Conservation (phyloP, 2,113 vertebrate species). For the Mionectes macconnelli region DNA sequence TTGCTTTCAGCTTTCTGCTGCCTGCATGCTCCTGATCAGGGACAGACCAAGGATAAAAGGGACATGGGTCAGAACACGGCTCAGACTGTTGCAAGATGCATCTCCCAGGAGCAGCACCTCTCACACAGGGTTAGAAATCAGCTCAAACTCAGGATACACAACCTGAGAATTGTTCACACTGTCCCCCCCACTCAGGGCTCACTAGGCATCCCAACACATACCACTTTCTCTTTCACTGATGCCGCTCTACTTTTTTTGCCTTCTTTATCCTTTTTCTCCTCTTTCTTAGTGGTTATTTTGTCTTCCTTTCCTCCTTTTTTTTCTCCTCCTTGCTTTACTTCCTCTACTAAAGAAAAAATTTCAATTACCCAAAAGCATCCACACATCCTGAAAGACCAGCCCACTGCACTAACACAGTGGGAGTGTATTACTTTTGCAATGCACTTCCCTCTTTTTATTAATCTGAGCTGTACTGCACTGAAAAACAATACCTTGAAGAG, state of each 20-base stretch:
- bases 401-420: neutral
- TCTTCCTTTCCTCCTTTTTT: constrained; percentile 66
- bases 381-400: neutral
- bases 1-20: constrained; percentile 72
- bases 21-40: constrained; percentile 57
- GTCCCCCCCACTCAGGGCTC: neutral
- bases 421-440: neutral
- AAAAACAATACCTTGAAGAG: neutral
- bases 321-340: neutral
- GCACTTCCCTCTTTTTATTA: neutral
- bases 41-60: neutral
- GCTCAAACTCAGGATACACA: neutral
- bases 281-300: constrained; percentile 51
- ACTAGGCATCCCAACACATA: neutral
- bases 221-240: constrained; percentile 67
- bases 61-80: neutral
- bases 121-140: neutral
- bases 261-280: constrained; percentile 75
- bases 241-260: constrained; percentile 67
- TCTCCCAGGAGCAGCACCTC: neutral
- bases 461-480: neutral
- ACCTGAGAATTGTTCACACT: neutral
- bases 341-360: constrained; percentile 3
- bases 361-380: neutral
- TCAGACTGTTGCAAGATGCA: neutral